Evolutionary conservation across 2,113 vertebrate genomes (phyloP), one percentile per base, ranked within the genome.

Genomic region (Aphyosemion australe): DNA sequence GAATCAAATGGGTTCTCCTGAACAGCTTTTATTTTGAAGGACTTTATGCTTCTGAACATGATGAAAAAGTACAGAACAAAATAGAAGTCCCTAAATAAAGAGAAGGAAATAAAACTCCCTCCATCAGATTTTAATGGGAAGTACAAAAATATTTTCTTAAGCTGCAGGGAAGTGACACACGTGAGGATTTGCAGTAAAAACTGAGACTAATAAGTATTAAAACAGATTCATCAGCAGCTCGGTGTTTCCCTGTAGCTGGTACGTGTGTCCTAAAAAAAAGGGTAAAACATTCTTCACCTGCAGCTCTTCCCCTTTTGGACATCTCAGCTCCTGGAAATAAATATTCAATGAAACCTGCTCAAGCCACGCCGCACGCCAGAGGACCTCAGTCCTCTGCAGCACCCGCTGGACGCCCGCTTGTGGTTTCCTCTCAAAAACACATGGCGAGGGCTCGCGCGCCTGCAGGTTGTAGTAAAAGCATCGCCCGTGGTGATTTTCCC

Each of bases 1-100:
- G 34, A 13, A 19, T 16, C 15, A 31, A 15, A 15, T 34, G 16
- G 43, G 13, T 26, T 26, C 18, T 13, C 19, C 11, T 41, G 9
- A 12, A 37, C 34, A 34, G 61, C 34, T 79, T 74, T 75, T 72
- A 83, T 62, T 72, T 72, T 69, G 56, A 79, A 69, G 34, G 52
- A 1, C 0, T 2, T 56, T 7, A 0, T 16, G 41, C 15, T 61
- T 16, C 34, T 20, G 15, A 32, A 11, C 9, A 53, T 14, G 18
- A 47, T 12, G 11, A 3, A 49, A 49, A 60, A 54, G 3, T 16
- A 31, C 5, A 34, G 2, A 7, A 32, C 9, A 21, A 48, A 41
- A 26, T 8, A n/a, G 42, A 12, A 37, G 56, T 15, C 6, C 10
- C 34, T 15, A 6, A 58, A 52, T 10, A 8, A 45, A 34, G 13